These are phyloP conservation scores for Phrixothrix hirtus DNA, from an alignment of 2,888 invertebrate species.

Conservation along the genomic window DNA sequence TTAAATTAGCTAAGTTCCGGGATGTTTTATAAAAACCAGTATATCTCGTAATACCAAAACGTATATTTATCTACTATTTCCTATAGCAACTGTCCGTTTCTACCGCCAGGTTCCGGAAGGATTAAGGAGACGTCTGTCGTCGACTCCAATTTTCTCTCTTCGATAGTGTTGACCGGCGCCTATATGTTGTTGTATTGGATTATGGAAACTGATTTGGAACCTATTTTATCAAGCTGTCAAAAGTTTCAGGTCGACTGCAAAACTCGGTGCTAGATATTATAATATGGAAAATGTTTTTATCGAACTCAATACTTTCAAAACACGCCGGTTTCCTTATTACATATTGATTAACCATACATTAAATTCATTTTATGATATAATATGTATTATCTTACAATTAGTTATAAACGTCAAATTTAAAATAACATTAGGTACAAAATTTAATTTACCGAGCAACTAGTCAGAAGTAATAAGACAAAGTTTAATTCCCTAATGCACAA, in stretches of 20 bases:
- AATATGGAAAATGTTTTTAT: no score
- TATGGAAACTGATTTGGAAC: conserved; percentile 21
- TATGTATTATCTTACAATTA: no score
- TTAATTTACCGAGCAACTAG: no score
- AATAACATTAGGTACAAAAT: no score
- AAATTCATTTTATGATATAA: no score
- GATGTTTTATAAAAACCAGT: conserved; percentile 7
- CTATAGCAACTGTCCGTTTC: conserved; percentile 24
- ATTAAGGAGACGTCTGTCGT: conserved; percentile 26
- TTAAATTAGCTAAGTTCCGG: conserved; percentile 3
- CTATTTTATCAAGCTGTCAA: conserved; percentile 25
- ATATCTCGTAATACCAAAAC: conserved; percentile 17
- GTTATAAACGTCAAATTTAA: no score
- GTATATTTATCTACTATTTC: conserved; percentile 11
- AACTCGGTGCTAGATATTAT: neutral
- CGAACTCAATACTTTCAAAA: no score
- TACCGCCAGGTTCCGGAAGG: conserved; percentile 26
- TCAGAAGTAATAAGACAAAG: no score
- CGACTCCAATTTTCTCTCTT: conserved; percentile 16
- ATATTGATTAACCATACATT: no score
- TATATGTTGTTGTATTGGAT: conserved; percentile 22
- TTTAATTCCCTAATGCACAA: no score
- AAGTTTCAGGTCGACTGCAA: conserved; percentile 3
- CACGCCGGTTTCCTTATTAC: no score
- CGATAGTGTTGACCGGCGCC: conserved; percentile 23